Evolutionary conservation across 2,113 vertebrate species (phyloP).

Genomic region (Brachypteracias leptosomus): DNA sequence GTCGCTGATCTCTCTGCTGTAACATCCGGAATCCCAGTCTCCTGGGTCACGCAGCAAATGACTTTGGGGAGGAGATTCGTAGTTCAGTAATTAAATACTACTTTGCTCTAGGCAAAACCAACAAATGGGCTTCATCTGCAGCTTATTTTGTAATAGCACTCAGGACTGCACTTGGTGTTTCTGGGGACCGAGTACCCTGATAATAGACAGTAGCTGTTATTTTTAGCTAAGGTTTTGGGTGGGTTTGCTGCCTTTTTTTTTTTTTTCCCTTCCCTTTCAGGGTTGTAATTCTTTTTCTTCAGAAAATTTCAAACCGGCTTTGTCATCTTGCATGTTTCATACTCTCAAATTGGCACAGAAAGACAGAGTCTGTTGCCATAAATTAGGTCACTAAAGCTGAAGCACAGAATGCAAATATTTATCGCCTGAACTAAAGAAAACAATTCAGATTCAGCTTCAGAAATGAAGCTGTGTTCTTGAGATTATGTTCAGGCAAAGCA

Average conservation of each 20-base stretch:
- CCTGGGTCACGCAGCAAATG: not conserved
- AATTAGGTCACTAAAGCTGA: slow-evolving; percentile 70
- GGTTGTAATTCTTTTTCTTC: slow-evolving; percentile 42
- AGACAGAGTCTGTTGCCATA: slow-evolving; percentile 44
- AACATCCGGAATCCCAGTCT: slow-evolving; percentile 25
- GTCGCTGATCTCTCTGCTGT: not conserved
- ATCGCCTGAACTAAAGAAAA: slow-evolving; percentile 5
- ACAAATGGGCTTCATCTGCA: slow-evolving; percentile 44
- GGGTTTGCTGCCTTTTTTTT: not conserved
- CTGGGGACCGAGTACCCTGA: not conserved
- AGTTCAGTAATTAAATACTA: slow-evolving; percentile 55
- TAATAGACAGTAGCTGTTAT: slow-evolving; percentile 19
- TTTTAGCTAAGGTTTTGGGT: slow-evolving; percentile 32
- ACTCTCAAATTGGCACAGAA: slow-evolving; percentile 42
- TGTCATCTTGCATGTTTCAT: slow-evolving; percentile 51
- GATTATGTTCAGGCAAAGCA: not conserved
- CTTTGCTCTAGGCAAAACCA: slow-evolving; percentile 48
- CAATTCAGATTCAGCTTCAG: not conserved
- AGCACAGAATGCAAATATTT: slow-evolving; percentile 55
- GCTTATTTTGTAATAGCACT: slow-evolving; percentile 2
- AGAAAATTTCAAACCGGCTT: slow-evolving; percentile 42
- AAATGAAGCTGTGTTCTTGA: not conserved
- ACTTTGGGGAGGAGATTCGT: slow-evolving; percentile 3
- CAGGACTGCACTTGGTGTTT: not conserved
- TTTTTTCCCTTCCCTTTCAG: not conserved